Percentiles rank a stretch among this genome's conserved stretches.
Evolutionary conservation across 1,140 invertebrate genomes (phyloP).

Genomic region (Lamellibrachia luymesi): DNA sequence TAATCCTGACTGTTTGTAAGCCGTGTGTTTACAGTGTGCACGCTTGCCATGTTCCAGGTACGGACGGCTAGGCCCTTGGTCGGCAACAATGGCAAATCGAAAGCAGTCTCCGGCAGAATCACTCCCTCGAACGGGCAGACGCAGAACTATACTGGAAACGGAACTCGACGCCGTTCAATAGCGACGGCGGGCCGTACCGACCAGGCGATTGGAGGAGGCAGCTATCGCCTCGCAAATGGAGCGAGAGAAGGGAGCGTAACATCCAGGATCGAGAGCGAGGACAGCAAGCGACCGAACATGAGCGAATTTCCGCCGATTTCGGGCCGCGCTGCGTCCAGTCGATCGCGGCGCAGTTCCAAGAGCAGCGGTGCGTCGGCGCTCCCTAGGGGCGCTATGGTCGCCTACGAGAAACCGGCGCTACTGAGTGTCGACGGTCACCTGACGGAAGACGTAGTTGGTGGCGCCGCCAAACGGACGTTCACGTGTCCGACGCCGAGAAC

Average conservation of each 20-base stretch:
- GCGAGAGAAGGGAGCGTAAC: not conserved
- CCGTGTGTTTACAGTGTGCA: not conserved
- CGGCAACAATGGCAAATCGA: not conserved
- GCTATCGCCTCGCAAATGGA: not conserved
- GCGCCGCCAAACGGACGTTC: not conserved
- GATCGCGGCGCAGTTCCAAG: constrained; percentile 3
- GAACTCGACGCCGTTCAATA: not conserved
- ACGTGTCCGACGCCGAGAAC: not conserved
- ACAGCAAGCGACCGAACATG: not conserved
- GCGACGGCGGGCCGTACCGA: not conserved
- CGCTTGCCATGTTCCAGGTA: not conserved
- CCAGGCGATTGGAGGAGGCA: not conserved
- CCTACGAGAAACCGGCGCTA: not conserved
- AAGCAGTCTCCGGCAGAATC: not conserved
- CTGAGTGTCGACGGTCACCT: not conserved
- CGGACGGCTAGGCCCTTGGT: not conserved
- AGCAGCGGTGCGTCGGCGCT: not conserved
- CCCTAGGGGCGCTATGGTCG: not conserved
- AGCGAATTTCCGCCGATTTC: not conserved
- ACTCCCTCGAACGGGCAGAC: not conserved
- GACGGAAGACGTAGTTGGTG: not conserved
- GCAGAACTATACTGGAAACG: not conserved
- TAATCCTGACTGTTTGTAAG: not conserved
- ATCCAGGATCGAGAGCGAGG: not conserved
- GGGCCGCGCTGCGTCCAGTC: not conserved